These are phyloP conservation scores for Lepidochrysops patricia DNA, from an alignment of 2,888 invertebrate species.

Conservation along the genomic window DNA sequence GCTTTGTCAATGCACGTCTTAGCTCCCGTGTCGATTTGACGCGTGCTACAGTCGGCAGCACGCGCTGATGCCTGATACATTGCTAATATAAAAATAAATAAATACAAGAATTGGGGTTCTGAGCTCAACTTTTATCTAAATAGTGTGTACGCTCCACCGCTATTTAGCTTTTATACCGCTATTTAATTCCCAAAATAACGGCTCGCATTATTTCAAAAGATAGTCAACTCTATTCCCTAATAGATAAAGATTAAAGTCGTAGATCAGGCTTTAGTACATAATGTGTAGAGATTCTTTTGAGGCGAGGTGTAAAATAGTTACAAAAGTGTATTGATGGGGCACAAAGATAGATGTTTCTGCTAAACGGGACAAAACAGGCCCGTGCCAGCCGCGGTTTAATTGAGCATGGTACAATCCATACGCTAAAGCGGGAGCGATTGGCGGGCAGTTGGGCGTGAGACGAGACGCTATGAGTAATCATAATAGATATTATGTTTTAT, in stretches of 20 bases:
- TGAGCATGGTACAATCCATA: conserved; percentile 11
- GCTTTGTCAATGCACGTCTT: too few relatives aligned
- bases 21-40: too few relatives aligned
- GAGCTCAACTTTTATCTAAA: not conserved
- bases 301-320: conserved; percentile 11
- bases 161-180: not conserved
- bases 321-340: conserved; percentile 15
- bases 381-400: conserved; percentile 18
- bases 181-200: not conserved
- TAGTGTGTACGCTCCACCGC: not conserved
- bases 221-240: not conserved
- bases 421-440: conserved; percentile 14
- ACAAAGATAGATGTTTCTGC: conserved; percentile 34
- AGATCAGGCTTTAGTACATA: not conserved
- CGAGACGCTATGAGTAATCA: too few relatives aligned
- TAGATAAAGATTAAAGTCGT: not conserved
- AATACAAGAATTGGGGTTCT: too few relatives aligned
- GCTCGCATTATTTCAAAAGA: not conserved
- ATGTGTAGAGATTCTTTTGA: not conserved
- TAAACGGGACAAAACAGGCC: conserved; percentile 32
- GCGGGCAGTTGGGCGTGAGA: not conserved
- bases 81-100: too few relatives aligned
- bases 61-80: too few relatives aligned
- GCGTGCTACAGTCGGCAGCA: too few relatives aligned
- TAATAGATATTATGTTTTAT: too few relatives aligned